Evolutionary conservation across 2,797 vertebrate species (phyloP), one percentile per base, ranked within the genome.

Genomic region (Orestias chungarensis): DNA sequence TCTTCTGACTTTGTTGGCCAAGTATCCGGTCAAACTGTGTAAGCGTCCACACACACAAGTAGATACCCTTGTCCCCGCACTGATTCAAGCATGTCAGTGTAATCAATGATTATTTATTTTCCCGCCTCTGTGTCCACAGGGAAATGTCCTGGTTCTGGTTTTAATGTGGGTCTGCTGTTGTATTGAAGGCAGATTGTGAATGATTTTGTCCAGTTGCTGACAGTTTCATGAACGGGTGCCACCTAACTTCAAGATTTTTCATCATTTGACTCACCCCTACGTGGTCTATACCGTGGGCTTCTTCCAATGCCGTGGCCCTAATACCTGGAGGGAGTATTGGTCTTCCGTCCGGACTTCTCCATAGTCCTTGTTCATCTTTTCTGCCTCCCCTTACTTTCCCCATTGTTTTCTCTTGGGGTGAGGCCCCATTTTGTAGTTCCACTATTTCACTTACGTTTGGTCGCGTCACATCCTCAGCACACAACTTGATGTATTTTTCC

Each of bases 241-340:
- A 69, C 52, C 67, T 43, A 0, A 29, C 2, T 6, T 7, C 4
- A 0, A 69, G 25, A 1, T 55, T 43, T 31, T 6, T 42, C 1
- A 7, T 4, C 67, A 57, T 70, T 10, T 59, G 52, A 3, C 0
- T 10, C 0, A 0, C 0, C 0, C 68, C 27, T 1, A 57, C 27
- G 33, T 70, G 68, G 14, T 17, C 40, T 4, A 44, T 0, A 0
- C 68, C 40, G 17, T 57, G 52, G 2, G 52, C 68, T 17, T 70
- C 52, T 6, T 33, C 3, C 1, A 50, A 6, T 1, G 18, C 18
- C 8, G 31, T n/a, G 0, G 44, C 17, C 6, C 1, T 31, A 0
- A 8, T 29, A 5, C 46, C 46, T 2, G 25, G 3, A 1, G 67
- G 67, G 3, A 55, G 7, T 7, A 44, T 6, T 1, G 11, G 2